Conservation (phyloP, 2,888 invertebrate genomes). For the Limnephilus auricula region DNA sequence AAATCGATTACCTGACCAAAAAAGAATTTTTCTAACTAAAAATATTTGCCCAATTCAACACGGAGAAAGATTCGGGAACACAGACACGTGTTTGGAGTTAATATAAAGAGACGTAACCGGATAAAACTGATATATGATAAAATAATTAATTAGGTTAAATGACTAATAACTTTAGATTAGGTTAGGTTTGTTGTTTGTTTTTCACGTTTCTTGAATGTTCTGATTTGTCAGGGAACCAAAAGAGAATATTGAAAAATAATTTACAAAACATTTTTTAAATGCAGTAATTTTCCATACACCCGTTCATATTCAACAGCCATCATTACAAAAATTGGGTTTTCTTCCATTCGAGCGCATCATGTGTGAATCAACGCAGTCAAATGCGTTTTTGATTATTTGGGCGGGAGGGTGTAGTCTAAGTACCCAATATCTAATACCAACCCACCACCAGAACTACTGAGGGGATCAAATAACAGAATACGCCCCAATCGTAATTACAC, state of each 20-base stretch:
- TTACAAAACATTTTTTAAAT: neutral
- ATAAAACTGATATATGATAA: no score
- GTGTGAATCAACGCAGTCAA: constrained; percentile 60
- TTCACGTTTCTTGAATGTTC: neutral
- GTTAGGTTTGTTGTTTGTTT: neutral
- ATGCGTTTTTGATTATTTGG: constrained; percentile 64
- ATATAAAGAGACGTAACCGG: no score
- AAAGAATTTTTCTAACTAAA: no score
- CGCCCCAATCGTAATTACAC: constrained; percentile 44
- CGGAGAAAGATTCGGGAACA: no score
- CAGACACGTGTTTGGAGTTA: no score
- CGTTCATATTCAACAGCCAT: constrained; percentile 40
- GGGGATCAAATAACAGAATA: constrained; percentile 31
- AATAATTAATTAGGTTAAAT: no score
- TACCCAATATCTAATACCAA: neutral
- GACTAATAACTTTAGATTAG: no score
- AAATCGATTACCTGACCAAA: no score
- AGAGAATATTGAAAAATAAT: neutral
- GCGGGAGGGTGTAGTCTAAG: constrained; percentile 45
- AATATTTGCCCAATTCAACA: no score
- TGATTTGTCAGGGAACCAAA: neutral
- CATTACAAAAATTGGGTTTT: constrained; percentile 56
- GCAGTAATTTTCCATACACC: constrained; percentile 12
- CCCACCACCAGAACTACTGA: constrained; percentile 3
- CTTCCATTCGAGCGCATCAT: constrained; percentile 66